A percentile compares a stretch with the other conserved stretches of the same genome.
Conservation (phyloP, 2,888 invertebrate genomes). For the Parasteatoda lunata region DNA sequence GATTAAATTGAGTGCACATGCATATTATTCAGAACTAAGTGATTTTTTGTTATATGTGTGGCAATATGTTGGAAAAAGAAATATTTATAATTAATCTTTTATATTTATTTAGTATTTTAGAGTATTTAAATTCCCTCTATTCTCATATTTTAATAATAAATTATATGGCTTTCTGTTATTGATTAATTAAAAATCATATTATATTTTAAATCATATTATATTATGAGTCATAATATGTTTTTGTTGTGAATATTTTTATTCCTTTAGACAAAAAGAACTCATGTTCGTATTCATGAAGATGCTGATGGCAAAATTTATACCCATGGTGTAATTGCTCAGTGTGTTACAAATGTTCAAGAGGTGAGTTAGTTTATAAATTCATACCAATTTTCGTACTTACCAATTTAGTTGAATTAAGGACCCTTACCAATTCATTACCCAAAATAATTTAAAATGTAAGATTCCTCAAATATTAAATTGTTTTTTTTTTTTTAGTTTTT, state of each 20-base stretch:
- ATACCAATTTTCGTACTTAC: not conserved
- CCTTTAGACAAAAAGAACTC: constrained; percentile 75
- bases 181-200: too few relatives aligned
- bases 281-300: constrained; percentile 89
- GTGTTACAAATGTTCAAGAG: constrained; percentile 86
- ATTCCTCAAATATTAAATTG: not conserved
- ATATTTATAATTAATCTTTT: too few relatives aligned
- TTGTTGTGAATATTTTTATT: not conserved
- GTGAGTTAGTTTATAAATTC: constrained; percentile 73
- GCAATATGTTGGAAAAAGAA: too few relatives aligned
- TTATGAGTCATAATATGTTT: too few relatives aligned
- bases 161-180: too few relatives aligned
- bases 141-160: not conserved
- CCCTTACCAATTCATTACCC: too few relatives aligned
- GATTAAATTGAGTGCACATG: too few relatives aligned
- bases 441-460: not conserved
- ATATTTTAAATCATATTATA: too few relatives aligned
- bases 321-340: constrained; percentile 89
- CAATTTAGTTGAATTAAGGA: not conserved
- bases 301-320: constrained; percentile 90
- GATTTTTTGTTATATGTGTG: too few relatives aligned
- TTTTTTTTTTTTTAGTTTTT: not conserved
- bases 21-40: too few relatives aligned
- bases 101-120: not conserved
- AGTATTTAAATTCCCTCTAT: not conserved